These are phyloP conservation scores for Stenolophus ochropezus DNA, from an alignment of 2,888 invertebrate species.

Conservation along the genomic window DNA sequence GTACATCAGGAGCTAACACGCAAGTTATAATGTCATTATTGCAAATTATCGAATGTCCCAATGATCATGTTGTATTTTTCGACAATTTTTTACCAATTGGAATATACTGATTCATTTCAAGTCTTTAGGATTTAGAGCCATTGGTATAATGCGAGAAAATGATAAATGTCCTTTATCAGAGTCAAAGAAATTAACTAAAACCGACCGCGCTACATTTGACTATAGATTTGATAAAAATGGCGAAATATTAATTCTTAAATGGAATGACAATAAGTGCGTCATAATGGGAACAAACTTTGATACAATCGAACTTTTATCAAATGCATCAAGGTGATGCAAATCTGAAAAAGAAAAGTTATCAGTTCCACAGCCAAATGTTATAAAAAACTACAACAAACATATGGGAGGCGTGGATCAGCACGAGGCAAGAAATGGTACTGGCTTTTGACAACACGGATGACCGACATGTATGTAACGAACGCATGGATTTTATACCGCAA, in stretches of 20 bases:
- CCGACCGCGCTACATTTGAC: neutral
- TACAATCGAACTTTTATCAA: neutral
- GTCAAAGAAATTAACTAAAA: neutral
- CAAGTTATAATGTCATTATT: neutral
- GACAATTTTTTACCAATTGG: neutral
- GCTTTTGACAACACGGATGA: conserved; percentile 30
- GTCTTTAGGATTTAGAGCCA: conserved; percentile 5
- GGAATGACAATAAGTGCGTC: conserved; percentile 2
- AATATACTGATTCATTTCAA: neutral
- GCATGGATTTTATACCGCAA: conserved; percentile 37
- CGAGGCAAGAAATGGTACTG: conserved; percentile 8
- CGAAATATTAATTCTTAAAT: conserved; percentile 6
- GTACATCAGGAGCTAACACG: too few species aligned
- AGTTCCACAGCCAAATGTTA: neutral
- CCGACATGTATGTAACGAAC: conserved; percentile 1
- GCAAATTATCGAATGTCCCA: neutral
- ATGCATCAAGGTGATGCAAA: conserved; percentile 3
- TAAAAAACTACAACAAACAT: neutral
- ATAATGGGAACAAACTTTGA: conserved; percentile 10
- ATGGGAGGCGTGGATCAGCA: conserved; percentile 2
- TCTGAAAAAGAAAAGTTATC: neutral
- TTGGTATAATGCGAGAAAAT: neutral
- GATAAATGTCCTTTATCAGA: conserved; percentile 5
- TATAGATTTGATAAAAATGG: conserved; percentile 6
- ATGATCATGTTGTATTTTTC: conserved; percentile 2